Evolutionary conservation across 2,888 invertebrate species (phyloP).

Genomic region (Eumerus sabulonum): DNA sequence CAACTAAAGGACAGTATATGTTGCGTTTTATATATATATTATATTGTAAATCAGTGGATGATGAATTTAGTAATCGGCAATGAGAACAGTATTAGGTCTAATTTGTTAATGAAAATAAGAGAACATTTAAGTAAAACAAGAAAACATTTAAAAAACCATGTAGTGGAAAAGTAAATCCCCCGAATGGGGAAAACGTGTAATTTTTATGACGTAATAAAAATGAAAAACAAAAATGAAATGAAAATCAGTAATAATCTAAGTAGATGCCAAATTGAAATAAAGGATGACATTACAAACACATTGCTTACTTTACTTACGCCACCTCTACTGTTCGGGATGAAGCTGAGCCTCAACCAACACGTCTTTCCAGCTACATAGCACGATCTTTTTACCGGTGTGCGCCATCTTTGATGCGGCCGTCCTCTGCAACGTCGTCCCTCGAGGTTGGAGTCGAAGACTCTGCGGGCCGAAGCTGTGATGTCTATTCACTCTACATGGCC

Average conservation of each 20-base stretch:
- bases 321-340: too few species aligned
- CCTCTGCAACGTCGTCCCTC: too few species aligned
- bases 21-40: slow-evolving; percentile 39
- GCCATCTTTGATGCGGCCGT: too few species aligned
- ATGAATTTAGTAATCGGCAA: slow-evolving; percentile 32
- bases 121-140: slow-evolving; percentile 1
- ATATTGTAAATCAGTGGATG: slow-evolving; percentile 27
- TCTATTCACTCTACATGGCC: too few species aligned
- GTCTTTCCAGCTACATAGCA: too few species aligned
- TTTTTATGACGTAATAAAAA: slow-evolving; percentile 47
- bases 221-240: slow-evolving; percentile 14
- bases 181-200: slow-evolving; percentile 33
- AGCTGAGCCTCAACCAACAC: too few species aligned
- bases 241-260: slow-evolving; percentile 54
- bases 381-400: too few species aligned
- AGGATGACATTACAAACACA: slow-evolving; percentile 21
- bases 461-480: too few species aligned
- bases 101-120: slow-evolving; percentile 38
- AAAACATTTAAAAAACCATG: not conserved
- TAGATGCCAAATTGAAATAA: slow-evolving; percentile 64
- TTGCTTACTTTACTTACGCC: slow-evolving; percentile 2
- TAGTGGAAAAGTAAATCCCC: slow-evolving; percentile 10
- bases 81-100: slow-evolving; percentile 32
- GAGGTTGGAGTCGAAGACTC: too few species aligned
- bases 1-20: slow-evolving; percentile 30